Conservation (phyloP, 2,797 vertebrate genomes). For the Aldrovandia affinis region DNA sequence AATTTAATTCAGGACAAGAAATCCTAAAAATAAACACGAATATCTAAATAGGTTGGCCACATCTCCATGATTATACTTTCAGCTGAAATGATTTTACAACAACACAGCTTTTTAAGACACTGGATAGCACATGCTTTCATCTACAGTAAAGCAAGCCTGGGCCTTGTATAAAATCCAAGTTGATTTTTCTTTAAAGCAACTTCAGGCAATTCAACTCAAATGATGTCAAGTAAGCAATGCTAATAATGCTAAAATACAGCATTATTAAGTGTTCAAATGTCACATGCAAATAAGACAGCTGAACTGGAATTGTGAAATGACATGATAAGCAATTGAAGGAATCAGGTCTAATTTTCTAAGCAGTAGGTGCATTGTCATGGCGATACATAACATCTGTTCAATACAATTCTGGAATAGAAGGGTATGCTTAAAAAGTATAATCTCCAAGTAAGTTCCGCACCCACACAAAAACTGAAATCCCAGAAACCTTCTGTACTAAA, state of each 20-base stretch:
- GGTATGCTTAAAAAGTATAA: background rate
- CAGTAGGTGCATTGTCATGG: constrained; percentile 17
- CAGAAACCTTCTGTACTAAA: background rate
- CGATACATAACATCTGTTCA: background rate
- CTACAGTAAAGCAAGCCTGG: constrained; percentile 1
- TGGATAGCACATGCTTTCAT: constrained; percentile 10
- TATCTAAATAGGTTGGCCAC: background rate
- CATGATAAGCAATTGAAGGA: constrained; percentile 21
- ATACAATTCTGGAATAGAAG: constrained; percentile 11
- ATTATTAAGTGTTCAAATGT: constrained; percentile 27
- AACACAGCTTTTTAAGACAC: constrained; percentile 17
- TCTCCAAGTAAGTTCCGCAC: background rate
- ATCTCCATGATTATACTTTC: background rate
- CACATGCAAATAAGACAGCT: constrained; percentile 20
- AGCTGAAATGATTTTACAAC: constrained; percentile 18
- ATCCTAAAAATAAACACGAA: background rate
- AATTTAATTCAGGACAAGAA: background rate
- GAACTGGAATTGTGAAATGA: constrained; percentile 16
- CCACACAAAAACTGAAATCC: background rate
- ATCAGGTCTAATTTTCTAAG: background rate
- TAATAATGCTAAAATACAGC: constrained; percentile 26
- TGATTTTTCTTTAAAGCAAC: constrained; percentile 27
- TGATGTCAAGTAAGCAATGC: constrained; percentile 25
- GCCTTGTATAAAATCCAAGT: constrained; percentile 19
- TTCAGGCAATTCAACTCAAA: constrained; percentile 30